A percentile compares a stretch with the other conserved stretches of the same genome.
Evolutionary conservation across 1,140 invertebrate genomes (phyloP).

Genomic region (Andricus grossulariae): DNA sequence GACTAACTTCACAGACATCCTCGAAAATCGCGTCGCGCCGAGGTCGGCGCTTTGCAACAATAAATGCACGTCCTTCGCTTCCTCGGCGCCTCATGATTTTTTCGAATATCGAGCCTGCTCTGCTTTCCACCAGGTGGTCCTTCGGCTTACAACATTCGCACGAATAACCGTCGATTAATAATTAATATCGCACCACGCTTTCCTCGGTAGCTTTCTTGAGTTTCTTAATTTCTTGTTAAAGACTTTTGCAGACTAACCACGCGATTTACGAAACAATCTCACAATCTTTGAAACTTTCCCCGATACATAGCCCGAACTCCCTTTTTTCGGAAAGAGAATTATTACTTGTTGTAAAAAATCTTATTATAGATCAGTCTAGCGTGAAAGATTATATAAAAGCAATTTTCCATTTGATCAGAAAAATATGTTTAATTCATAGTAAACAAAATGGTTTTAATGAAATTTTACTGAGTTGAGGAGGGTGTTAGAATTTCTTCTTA

Average conservation of each 20-base stretch:
- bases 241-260: conserved; percentile 15
- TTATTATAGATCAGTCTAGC: too few relatives aligned
- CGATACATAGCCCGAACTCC: background rate
- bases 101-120: background rate
- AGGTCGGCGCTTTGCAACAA: conserved; percentile 21
- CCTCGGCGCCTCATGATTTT: conserved; percentile 14
- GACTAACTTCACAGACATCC: conserved; percentile 60
- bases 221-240: conserved; percentile 6
- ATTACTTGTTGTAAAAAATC: too few relatives aligned
- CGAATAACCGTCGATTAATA: conserved; percentile 18
- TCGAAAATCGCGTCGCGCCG: conserved; percentile 35
- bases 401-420: too few relatives aligned
- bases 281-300: background rate
- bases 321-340: too few relatives aligned
- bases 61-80: background rate
- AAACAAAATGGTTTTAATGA: too few relatives aligned
- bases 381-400: too few relatives aligned
- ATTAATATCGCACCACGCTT: conserved; percentile 24
- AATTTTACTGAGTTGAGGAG: too few relatives aligned
- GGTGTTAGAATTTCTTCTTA: too few relatives aligned
- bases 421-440: too few relatives aligned
- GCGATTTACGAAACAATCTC: background rate
- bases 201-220: conserved; percentile 3
- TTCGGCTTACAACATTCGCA: background rate
- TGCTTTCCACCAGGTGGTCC: background rate